Base-by-base conservation (phyloP, 2,797 vertebrate genomes). In the Fundulus diaphanus region DNA sequence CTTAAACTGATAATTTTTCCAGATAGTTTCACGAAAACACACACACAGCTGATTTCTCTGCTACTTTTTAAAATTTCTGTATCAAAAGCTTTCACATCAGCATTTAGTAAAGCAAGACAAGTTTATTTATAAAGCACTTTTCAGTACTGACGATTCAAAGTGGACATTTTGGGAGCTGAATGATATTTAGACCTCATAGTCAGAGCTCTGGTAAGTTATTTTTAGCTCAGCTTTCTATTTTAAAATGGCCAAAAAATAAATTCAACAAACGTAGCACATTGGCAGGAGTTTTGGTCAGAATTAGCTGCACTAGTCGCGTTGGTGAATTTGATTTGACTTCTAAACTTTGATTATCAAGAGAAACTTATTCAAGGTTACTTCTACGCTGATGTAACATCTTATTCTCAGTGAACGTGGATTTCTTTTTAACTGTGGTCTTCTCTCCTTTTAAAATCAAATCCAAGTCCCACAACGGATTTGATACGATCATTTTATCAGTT, bases 1-100 rank as follows among this genome's bases (percentile, higher is more conserved):
- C 75, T 80, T 81, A 83, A 83, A 88, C 77, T 86, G 80, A 83
- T 87, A 12, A 86, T 83, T 87, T n/a, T 85, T 42, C 48, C 59
- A 79, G 78, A 78, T 81, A 87, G 66, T 75, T 74, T 68, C 69
- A 72, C 48, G 67, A 37, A 72, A 24, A 76, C 73, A 83, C 24
- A 77, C 44, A 54, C 63, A 52, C 52, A 81, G 16, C 35, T 78
- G 66, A 65, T 75, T 68, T 61, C 31, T 70, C 16, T 72, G 24
- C 52, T 6, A 1, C 31, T 68, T 7, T 70, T 63, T 29, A n/a
- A n/a, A n/a, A 4, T 68, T 74, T 57, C 71, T 71, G 48, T 13
- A 59, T 73, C 52, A 42, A 33, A 78, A 49, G 59, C 74, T 27
- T 61, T 69, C 42, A 83, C 46, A 8, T 52, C 12, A 72, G 67